Conservation (phyloP, 2,888 invertebrate genomes). For the Diplolepis rosae region DNA sequence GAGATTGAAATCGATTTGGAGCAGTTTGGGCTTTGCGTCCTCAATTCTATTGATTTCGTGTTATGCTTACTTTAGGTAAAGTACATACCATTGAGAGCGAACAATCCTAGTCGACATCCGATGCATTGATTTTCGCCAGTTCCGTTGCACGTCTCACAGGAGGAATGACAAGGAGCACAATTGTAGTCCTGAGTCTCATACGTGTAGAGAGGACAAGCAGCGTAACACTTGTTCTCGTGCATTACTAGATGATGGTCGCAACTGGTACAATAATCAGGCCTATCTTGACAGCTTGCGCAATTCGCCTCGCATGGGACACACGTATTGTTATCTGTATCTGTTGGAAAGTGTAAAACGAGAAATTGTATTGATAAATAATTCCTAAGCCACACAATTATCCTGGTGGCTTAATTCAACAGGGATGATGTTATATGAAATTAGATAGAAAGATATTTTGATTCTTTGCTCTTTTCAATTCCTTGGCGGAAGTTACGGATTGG, state of each 20-base stretch:
- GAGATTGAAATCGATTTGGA: background rate
- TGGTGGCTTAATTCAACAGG: no score
- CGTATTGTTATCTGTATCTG: slow-evolving; percentile 82
- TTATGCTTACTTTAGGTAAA: background rate
- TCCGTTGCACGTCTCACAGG: slow-evolving; percentile 88
- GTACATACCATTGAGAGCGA: slow-evolving; percentile 78
- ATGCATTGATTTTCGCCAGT: slow-evolving; percentile 87
- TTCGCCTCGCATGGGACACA: slow-evolving; percentile 91
- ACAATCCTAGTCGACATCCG: slow-evolving; percentile 84
- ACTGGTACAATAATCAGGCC: slow-evolving; percentile 88
- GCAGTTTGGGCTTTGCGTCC: background rate
- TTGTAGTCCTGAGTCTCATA: slow-evolving; percentile 91
- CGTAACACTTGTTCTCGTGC: slow-evolving; percentile 87
- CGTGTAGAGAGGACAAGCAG: slow-evolving; percentile 87
- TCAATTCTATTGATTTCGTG: slow-evolving; percentile 16
- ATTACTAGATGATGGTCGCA: slow-evolving; percentile 92
- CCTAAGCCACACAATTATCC: no score
- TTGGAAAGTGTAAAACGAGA: background rate
- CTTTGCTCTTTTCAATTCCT: no score
- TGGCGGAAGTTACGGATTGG: no score
- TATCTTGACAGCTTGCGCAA: slow-evolving; percentile 89
- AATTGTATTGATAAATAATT: no score
- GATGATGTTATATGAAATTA: no score
- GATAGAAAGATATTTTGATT: no score
- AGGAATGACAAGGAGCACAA: slow-evolving; percentile 85